Evolutionary conservation across 1,140 invertebrate genomes (phyloP).

Genomic region (Drosophila ogumai): DNA sequence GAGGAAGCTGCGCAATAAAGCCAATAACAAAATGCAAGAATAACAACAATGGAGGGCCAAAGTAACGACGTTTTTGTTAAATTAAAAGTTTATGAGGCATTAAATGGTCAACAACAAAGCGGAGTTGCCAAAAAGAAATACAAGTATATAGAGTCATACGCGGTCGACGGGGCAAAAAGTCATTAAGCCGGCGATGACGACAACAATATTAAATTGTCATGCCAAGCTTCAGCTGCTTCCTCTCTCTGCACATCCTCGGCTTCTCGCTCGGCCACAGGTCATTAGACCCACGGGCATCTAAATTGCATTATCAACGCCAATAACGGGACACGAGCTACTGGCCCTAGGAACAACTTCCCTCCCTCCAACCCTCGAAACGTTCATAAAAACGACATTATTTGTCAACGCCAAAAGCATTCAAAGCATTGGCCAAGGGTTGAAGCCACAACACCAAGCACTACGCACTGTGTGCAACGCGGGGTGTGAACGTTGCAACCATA

Average conservation of each 20-base stretch:
- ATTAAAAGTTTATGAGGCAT: slow-evolving; percentile 83
- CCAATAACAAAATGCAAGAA: slow-evolving; percentile 69
- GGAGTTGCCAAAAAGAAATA: slow-evolving; percentile 70
- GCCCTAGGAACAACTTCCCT: neutral
- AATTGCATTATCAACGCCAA: slow-evolving; percentile 81
- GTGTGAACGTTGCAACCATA: slow-evolving; percentile 69
- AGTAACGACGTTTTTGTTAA: slow-evolving; percentile 82
- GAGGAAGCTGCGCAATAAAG: slow-evolving; percentile 50
- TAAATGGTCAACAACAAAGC: slow-evolving; percentile 82
- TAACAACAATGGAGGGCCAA: slow-evolving; percentile 36
- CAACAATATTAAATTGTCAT: slow-evolving; percentile 68
- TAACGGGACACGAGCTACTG: slow-evolving; percentile 59
- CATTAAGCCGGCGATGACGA: slow-evolving; percentile 69
- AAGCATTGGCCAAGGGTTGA: slow-evolving; percentile 12
- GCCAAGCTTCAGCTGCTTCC: slow-evolving; percentile 30
- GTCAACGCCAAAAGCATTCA: slow-evolving; percentile 74
- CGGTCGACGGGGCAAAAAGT: slow-evolving; percentile 52
- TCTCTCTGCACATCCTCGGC: slow-evolving; percentile 12
- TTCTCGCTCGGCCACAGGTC: slow-evolving; percentile 60
- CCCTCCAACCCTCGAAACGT: slow-evolving; percentile 1
- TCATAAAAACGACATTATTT: slow-evolving; percentile 82
- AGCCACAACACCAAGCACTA: slow-evolving; percentile 19
- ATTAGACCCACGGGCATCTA: slow-evolving; percentile 74
- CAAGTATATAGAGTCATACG: slow-evolving; percentile 32
- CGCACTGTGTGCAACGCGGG: slow-evolving; percentile 9